Base-by-base conservation (phyloP, 2,888 invertebrate species). In the Microctonus aethiopoides region DNA sequence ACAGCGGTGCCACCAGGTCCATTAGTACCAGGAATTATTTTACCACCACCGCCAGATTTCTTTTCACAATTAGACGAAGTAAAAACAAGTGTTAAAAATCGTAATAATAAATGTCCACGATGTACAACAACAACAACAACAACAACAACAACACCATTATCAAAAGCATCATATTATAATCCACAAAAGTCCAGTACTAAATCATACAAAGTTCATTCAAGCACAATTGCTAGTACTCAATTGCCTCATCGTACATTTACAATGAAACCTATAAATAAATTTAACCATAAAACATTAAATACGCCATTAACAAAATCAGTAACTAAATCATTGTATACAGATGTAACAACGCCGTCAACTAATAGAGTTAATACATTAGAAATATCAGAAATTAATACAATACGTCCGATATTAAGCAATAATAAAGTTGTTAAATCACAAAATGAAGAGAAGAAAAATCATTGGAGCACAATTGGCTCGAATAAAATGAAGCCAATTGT, bases 31-130 rank as follows among this genome's bases (percentile, higher is more conserved):
- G 96, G 95, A 63, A 95, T 96, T 73, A 92, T 96, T 29, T 87
- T 96, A 62, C 95, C 95, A 2, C 96, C 96, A 7, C 96, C 96
- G 1, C 95, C 95, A 0, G 92, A 95, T 83, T 95, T 95, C 87
- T 96, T 96, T 81, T 92, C 92, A 4, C 91, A 92, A 0, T 86
- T 93, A 68, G 92, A 94, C 56, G 85, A 85, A 7, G 78, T 81
- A 70, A 87, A 88, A 59, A 83, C 87, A 1, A 72, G 77, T 10
- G 75, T 72, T 67, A 80, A 68, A 68, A 72, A 78, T 61, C 26
- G 78, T 16, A 62, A 73, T 36, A 71, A 72, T 57, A 84, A 78
- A 65, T 77, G 85, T 39, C 74, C 70, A 77, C 76, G 68, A 85
- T 87, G 81, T 76, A 77, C 80, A 0, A 70, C 59, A 13, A 78